Conservation (phyloP, 1,140 invertebrate genomes). For the Scylla paramamosain region DNA sequence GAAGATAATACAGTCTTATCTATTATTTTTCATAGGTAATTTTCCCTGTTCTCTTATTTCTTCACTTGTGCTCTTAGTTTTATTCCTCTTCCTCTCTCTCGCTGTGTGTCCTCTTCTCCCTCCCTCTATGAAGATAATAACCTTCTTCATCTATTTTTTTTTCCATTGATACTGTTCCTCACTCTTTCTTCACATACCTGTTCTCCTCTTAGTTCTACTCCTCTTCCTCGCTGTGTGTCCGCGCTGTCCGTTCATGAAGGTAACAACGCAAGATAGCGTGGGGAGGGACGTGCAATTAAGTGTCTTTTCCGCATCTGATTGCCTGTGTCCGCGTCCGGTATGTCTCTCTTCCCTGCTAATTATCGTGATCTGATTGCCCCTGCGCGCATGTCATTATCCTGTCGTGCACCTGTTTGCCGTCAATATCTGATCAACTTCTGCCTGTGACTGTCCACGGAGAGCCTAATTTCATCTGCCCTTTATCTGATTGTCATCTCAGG, state of each 20-base stretch:
- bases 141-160: too few relatives aligned
- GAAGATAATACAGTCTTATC: too few relatives aligned
- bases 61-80: too few relatives aligned
- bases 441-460: not conserved
- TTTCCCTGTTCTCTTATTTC: too few relatives aligned
- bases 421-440: not conserved
- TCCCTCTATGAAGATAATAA: too few relatives aligned
- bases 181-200: not conserved
- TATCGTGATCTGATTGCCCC: not conserved
- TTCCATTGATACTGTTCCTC: too few relatives aligned
- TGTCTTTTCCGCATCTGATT: constrained; percentile 14
- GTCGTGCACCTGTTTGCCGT: not conserved
- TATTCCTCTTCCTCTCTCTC: too few relatives aligned
- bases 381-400: not conserved
- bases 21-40: too few relatives aligned
- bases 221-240: not conserved
- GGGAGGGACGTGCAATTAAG: not conserved
- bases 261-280: not conserved
- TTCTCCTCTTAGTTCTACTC: not conserved
- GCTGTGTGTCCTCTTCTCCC: too few relatives aligned
- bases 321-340: not conserved
- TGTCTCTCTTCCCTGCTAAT: not conserved
- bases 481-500: constrained; percentile 9
- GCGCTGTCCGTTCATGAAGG: not conserved
- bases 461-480: constrained; percentile 10